These are phyloP conservation scores for Norana najaformis DNA, from an alignment of 2,888 invertebrate genomes.

Conservation along the genomic window DNA sequence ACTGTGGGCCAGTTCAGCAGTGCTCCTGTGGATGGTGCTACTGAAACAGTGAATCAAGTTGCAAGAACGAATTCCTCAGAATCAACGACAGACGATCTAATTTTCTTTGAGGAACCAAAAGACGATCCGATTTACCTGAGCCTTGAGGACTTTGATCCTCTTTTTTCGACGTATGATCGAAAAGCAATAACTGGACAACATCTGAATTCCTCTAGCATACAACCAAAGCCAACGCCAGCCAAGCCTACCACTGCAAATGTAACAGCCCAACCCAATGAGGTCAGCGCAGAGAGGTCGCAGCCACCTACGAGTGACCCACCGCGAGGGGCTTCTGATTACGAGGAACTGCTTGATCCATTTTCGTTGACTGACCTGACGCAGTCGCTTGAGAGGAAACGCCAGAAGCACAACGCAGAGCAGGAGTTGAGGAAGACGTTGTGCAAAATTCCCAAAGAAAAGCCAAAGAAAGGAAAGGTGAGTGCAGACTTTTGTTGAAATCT, in stretches of 20 bases:
- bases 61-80: neutral
- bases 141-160: conserved; percentile 46
- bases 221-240: neutral
- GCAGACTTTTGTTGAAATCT: neutral
- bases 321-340: neutral
- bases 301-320: neutral
- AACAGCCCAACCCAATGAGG: neutral
- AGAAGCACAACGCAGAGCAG: conserved; percentile 40
- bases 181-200: neutral
- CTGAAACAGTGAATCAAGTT: neutral
- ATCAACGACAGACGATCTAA: conserved; percentile 28
- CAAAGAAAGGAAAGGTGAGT: conserved; percentile 15
- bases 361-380: conserved; percentile 41
- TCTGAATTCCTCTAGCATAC: neutral
- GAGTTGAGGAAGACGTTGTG: conserved; percentile 24
- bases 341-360: conserved; percentile 46
- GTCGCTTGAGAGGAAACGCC: conserved; percentile 42
- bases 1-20: neutral
- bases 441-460: neutral
- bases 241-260: neutral
- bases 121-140: conserved; percentile 41
- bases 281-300: neutral
- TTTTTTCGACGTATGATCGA: conserved; percentile 31
- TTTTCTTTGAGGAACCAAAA: conserved; percentile 33
- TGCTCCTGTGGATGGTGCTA: neutral